Percentiles rank a stretch among this genome's conserved stretches.
phyloP scores from a whole-genome alignment of 2,888 invertebrate species.

The Calameuta filiformis region DNA sequence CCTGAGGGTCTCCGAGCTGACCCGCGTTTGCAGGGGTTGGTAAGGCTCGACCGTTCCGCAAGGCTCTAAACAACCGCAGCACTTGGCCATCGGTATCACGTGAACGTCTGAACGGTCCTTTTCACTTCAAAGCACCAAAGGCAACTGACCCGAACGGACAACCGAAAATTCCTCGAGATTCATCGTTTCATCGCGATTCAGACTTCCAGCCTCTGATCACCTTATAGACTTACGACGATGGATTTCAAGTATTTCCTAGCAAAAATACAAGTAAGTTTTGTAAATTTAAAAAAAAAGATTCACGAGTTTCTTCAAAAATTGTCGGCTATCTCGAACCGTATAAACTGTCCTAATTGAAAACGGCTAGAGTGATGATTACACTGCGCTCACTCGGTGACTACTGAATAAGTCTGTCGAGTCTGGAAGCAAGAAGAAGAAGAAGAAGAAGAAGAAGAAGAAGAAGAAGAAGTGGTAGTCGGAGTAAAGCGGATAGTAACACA shows the following conservation, averaged over 20 bases:
- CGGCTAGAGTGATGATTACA: not conserved
- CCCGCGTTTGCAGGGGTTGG: conserved; percentile 40
- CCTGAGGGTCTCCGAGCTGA: conserved; percentile 25
- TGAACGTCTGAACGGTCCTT: not conserved
- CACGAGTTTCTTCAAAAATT: too few relatives aligned
- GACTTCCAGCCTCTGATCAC: too few relatives aligned
- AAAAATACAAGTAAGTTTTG: not conserved
- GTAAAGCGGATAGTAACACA: conserved; percentile 8
- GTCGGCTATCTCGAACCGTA: too few relatives aligned
- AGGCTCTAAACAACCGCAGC: conserved; percentile 39
- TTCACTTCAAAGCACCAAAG: not conserved
- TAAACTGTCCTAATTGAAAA: not conserved
- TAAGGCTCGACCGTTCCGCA: conserved; percentile 40
- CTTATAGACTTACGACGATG: too few relatives aligned
- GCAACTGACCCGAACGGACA: not conserved
- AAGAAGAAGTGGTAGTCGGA: not conserved
- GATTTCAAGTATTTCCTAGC: not conserved
- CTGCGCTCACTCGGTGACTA: not conserved
- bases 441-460: not conserved
- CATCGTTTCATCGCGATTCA: not conserved
- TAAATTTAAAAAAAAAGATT: too few relatives aligned
- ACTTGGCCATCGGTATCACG: conserved; percentile 36
- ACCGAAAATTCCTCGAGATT: not conserved
- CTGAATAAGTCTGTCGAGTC: not conserved
- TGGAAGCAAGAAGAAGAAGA: not conserved